A percentile compares a stretch with the other conserved stretches of the same genome.
Conservation (phyloP, 2,113 vertebrate genomes). For the Manacus vitellinus region DNA sequence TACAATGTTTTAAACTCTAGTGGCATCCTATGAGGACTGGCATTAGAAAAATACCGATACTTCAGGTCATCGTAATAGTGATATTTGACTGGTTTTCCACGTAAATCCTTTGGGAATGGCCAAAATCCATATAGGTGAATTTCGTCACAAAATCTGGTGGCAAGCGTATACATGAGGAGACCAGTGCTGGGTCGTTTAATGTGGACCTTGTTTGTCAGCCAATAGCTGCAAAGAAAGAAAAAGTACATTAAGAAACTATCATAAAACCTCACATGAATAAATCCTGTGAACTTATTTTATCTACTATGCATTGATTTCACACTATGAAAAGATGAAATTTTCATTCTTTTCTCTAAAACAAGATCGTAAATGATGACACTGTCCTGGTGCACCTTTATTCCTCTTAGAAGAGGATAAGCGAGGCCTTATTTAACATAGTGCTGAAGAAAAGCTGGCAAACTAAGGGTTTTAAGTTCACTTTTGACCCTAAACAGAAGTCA, state of each 20-base stretch:
- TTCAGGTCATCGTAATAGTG: conserved; percentile 90
- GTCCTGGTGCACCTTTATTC: not conserved
- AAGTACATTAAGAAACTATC: conserved; percentile 5
- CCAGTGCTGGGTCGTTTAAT: conserved; percentile 91
- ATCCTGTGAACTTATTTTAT: not conserved
- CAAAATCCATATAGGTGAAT: conserved; percentile 91
- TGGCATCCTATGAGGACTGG: conserved; percentile 88
- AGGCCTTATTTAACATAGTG: not conserved
- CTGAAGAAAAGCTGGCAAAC: not conserved
- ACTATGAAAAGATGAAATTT: not conserved
- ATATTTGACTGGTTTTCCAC: conserved; percentile 86
- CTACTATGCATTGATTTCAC: not conserved
- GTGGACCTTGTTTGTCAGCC: conserved; percentile 89
- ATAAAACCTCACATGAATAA: not conserved
- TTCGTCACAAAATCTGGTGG: conserved; percentile 89
- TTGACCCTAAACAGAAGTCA: not conserved
- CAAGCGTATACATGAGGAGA: conserved; percentile 89
- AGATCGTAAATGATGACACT: not conserved
- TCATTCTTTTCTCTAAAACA: not conserved
- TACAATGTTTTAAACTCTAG: conserved; percentile 88
- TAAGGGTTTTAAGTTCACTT: not conserved
- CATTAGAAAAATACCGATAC: conserved; percentile 88
- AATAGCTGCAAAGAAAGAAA: conserved; percentile 79
- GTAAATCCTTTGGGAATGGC: conserved; percentile 88
- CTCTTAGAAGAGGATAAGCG: not conserved